Evolutionary conservation across 2,113 vertebrate genomes (phyloP).

Genomic region (Coreoperca whiteheadi): DNA sequence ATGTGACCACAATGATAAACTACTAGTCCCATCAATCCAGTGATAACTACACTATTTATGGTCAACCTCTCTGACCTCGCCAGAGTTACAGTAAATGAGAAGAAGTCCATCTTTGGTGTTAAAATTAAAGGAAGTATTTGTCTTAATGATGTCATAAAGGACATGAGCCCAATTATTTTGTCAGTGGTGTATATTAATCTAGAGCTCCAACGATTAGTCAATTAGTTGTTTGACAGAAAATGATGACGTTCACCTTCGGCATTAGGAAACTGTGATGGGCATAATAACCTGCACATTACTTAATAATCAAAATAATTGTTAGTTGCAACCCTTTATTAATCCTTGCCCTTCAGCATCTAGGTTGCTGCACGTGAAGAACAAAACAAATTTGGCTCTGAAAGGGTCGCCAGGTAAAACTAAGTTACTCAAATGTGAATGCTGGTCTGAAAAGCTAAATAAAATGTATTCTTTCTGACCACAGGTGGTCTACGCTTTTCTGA

Average conservation of each 20-base stretch:
- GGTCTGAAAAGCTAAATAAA: slow-evolving; percentile 15
- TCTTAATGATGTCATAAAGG: neutral
- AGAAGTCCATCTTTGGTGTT: slow-evolving; percentile 2
- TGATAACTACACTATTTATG: slow-evolving; percentile 42
- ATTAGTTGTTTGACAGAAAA: neutral
- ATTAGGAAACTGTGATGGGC: no score
- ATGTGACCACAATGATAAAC: slow-evolving; percentile 37
- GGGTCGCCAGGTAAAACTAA: neutral
- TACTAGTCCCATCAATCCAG: slow-evolving; percentile 3
- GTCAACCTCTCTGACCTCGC: neutral
- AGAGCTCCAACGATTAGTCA: neutral
- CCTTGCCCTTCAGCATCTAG: neutral
- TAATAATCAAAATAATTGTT: neutral
- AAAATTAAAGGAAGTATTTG: slow-evolving; percentile 6
- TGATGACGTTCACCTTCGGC: neutral
- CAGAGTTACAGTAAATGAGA: neutral
- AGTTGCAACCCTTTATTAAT: neutral
- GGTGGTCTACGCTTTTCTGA: slow-evolving; percentile 5
- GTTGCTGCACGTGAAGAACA: neutral
- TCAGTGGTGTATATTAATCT: neutral
- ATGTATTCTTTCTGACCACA: slow-evolving; percentile 25
- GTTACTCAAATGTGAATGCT: slow-evolving; percentile 4
- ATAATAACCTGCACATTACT: neutral
- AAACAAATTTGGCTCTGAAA: neutral
- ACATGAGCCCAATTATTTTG: neutral